A percentile compares a stretch with the other conserved stretches of the same genome.
Evolutionary conservation across 1,140 invertebrate species (phyloP).

Genomic region (Drosophila sp.): DNA sequence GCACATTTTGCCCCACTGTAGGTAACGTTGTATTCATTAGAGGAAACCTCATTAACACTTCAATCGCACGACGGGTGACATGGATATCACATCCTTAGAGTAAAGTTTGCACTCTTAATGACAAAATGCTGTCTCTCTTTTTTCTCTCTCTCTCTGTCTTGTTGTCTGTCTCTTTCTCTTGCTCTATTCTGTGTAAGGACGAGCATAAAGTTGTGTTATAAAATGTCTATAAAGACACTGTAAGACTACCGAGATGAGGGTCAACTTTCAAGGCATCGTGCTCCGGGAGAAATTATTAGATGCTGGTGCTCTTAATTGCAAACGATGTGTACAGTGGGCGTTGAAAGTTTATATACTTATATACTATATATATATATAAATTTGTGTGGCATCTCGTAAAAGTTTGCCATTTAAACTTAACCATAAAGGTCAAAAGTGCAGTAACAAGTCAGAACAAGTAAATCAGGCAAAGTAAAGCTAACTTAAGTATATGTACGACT

Average conservation of each 20-base stretch:
- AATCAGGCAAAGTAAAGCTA: constrained; percentile 6
- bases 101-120: neutral
- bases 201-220: constrained; percentile 37
- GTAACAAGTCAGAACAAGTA: constrained; percentile 4
- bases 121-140: constrained; percentile 7
- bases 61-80: constrained; percentile 19
- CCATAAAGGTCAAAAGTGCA: constrained; percentile 36
- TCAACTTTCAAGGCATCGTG: constrained; percentile 32
- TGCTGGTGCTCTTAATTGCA: constrained; percentile 35
- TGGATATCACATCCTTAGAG: constrained; percentile 24
- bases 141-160: neutral
- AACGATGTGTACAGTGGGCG: constrained; percentile 2
- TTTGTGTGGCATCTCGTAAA: neutral
- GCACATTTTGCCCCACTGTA: constrained; percentile 20
- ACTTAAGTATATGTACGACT: neutral
- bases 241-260: constrained; percentile 18
- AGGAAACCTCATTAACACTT: constrained; percentile 64
- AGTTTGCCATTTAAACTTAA: neutral
- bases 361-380: too few relatives aligned
- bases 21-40: constrained; percentile 44
- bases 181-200: constrained; percentile 24
- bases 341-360: constrained; percentile 8
- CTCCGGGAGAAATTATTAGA: constrained; percentile 15
- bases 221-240: constrained; percentile 27
- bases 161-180: neutral